Base-by-base conservation (phyloP, 2,113 vertebrate genomes). In the Fulica atra region DNA sequence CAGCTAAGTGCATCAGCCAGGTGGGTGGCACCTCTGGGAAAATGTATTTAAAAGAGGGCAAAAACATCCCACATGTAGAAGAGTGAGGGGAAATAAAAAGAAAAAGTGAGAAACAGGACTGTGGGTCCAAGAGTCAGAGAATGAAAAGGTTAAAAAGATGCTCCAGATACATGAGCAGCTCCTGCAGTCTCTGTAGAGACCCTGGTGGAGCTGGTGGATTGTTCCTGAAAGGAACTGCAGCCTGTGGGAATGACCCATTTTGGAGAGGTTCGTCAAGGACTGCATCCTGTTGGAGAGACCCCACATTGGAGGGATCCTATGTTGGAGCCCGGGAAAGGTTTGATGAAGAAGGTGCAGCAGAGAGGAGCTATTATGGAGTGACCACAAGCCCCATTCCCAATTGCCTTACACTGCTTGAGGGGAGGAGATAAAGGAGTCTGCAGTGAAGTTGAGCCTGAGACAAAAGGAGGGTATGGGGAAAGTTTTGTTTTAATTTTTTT, bases 351-450 rank as follows among this genome's bases (percentile, higher is more conserved):
- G 35, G 31, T 89, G 29, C 6, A 79, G 9, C 5, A 73, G 53
- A 73, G 40, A 50, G 26, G 19, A 74, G 19, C 40, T 89, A 23
- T 44, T 89, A 16, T 4, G 14, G 38, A 38, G 23, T 38, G 19
- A 63, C 24, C 28, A 50, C 16, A 61, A 33, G 8, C 4, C 15
- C 15, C 4, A 17, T 42, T 64, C 10, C 9, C 7, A 12, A 36
- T 44, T 23, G 17, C 8, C 35, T 56, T 50, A 8, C 0, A 1
- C 29, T 3, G 11, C 15, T 33, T 1, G 3, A 10, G 35, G 21
- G 13, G 15, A 86, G 56, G 16, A 56, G 31, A 11, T 23, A 56
- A 12, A 57, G 13, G 7, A 28, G 16, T 54, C 17, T 19, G 25
- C n/a, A 31, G 8, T 61, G 48, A 57, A 59, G 48, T 10, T 70